phyloP scores from a whole-genome alignment of 2,113 vertebrate genomes.

The Eidolon helvum region DNA sequence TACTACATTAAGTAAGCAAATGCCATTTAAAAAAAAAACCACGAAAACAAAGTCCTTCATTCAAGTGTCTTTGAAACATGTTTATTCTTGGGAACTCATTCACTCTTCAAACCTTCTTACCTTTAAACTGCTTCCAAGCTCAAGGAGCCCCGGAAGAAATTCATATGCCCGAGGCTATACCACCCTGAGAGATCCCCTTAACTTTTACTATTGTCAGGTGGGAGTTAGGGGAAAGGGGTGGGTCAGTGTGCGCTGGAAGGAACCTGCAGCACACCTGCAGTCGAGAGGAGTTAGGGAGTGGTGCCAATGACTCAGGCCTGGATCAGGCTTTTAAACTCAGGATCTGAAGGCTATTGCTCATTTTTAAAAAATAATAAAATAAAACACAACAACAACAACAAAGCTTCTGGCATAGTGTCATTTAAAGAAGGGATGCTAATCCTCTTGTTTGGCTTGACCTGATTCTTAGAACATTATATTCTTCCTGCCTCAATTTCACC shows the following conservation, averaged over 20 bases:
- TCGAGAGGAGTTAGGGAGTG: not conserved
- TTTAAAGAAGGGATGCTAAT: not conserved
- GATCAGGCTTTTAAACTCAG: not conserved
- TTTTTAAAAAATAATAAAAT: not conserved
- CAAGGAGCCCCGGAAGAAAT: constrained; percentile 69
- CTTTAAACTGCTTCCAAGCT: constrained; percentile 77
- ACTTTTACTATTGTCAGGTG: constrained; percentile 66
- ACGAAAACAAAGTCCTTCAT: constrained; percentile 67
- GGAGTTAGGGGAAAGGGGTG: not conserved
- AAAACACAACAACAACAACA: not conserved
- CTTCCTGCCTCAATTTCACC: not conserved
- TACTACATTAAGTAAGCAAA: constrained; percentile 71
- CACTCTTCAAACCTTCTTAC: constrained; percentile 68
- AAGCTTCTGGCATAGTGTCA: not conserved
- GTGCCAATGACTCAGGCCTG: not conserved
- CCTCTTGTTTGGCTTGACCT: not conserved
- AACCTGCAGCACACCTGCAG: constrained; percentile 23
- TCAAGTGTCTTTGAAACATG: constrained; percentile 70
- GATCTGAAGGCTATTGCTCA: constrained; percentile 7
- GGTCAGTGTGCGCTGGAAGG: not conserved
- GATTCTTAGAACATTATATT: not conserved
- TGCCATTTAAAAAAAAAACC: constrained; percentile 17
- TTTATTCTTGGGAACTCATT: constrained; percentile 72
- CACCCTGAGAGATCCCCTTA: constrained; percentile 63
- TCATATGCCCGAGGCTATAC: constrained; percentile 70